Base-by-base conservation (phyloP, 1,140 invertebrate species). In the Brachionus sp. region DNA sequence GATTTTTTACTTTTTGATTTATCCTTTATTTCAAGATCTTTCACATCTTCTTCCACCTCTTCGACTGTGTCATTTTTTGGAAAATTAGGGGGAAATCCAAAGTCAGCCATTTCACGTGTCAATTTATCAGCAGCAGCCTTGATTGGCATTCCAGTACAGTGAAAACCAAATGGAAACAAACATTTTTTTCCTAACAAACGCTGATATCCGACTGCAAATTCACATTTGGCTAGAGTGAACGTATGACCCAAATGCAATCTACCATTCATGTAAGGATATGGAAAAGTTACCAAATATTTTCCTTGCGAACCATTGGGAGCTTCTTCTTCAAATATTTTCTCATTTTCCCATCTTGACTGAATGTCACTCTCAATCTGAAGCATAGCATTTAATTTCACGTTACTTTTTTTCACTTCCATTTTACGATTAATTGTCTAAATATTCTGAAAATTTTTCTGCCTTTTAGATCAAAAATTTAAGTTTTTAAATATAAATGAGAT, bases 261-360 rank as follows among this genome's bases (percentile, higher is more conserved):
- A 33, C 98, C 98, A 92, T 99, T 99, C 97, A 99, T 99, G 86
- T 99, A 99, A 0, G 97, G 97, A 91, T 93, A 99, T 3, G 97
- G 97, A 91, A 99, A 99, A 7, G 95, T 98, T 12, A 93, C 93
- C 44, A 98, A 90, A 88, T 94, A 98, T 87, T 98, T 98, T 84
- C 95, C 66, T 46, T 84, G 35, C 84, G 50, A 10, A 85, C 84
- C 66, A 9, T 88, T 86, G 0, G 94, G 93, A 25, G 94, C 94
- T 91, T 97, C 92, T 13, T 91, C 89, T 90, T 96, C 93, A 88
- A 93, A 94, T 5, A 94, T 91, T 86, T 93, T 93, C 35, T 92
- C 91, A 50, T 89, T 87, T 70, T 93, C 91, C 96, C 96, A 98
- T 88, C 92, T 91, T 77, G 91, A 88, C 90, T 97, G 95, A 10